phyloP scores from a whole-genome alignment of 2,888 invertebrate species.

The Amphipyra tragopoginis region DNA sequence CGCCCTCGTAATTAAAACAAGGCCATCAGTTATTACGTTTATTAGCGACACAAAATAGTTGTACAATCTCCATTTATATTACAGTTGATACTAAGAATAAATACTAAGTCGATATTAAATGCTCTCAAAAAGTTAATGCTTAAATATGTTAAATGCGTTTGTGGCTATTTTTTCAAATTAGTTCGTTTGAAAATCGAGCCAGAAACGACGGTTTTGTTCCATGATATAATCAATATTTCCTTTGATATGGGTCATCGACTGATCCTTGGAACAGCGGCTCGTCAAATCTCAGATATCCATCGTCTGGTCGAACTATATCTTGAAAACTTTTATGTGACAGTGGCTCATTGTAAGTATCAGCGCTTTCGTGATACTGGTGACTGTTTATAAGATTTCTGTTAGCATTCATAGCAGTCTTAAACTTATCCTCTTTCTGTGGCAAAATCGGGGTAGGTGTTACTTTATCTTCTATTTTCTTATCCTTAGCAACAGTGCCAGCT shows the following conservation, averaged over 20 bases:
- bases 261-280: slow-evolving; percentile 83
- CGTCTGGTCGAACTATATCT: slow-evolving; percentile 78
- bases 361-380: slow-evolving; percentile 83
- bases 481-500: slow-evolving; percentile 79
- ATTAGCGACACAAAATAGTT: slow-evolving; percentile 80
- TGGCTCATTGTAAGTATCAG: slow-evolving; percentile 75
- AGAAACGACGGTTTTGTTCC: slow-evolving; percentile 51
- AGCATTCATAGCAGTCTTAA: slow-evolving; percentile 64
- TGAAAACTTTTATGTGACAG: slow-evolving; percentile 77
- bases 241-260: slow-evolving; percentile 83
- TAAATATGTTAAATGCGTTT: slow-evolving; percentile 42
- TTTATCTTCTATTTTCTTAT: slow-evolving; percentile 84
- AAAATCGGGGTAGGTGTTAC: slow-evolving; percentile 84
- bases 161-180: slow-evolving; percentile 65
- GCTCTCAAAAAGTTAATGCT: slow-evolving; percentile 38
- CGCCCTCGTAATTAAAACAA: slow-evolving; percentile 80
- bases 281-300: slow-evolving; percentile 81
- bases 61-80: slow-evolving; percentile 63
- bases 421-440: slow-evolving; percentile 82
- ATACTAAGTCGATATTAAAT: slow-evolving; percentile 60
- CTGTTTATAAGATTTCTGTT: slow-evolving; percentile 83
- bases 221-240: slow-evolving; percentile 75
- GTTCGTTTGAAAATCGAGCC: slow-evolving; percentile 64
- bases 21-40: slow-evolving; percentile 83
- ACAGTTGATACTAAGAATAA: slow-evolving; percentile 64